phyloP scores from a whole-genome alignment of 2,888 invertebrate genomes.

The Dromius quadrimaculatus region DNA sequence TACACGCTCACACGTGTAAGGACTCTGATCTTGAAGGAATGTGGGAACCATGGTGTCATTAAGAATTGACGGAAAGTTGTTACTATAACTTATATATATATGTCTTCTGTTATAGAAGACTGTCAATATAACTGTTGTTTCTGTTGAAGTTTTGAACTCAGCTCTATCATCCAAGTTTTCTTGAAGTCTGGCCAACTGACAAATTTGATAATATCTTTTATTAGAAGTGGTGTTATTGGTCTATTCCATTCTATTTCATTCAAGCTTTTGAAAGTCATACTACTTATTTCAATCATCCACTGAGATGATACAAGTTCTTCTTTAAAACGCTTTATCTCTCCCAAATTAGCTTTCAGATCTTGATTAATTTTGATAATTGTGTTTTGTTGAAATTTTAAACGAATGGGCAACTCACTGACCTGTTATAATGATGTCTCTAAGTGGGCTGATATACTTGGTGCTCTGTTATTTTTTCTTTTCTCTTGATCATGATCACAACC shows the following conservation, averaged over 20 bases:
- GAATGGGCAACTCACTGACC: conserved; percentile 43
- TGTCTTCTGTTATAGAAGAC: conserved; percentile 52
- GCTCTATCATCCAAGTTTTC: conserved; percentile 21
- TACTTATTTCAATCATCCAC: conserved; percentile 47
- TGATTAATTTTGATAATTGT: neutral
- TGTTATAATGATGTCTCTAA: conserved; percentile 41
- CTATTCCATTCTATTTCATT: conserved; percentile 51
- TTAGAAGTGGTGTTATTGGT: conserved; percentile 45
- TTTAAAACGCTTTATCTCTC: conserved; percentile 48
- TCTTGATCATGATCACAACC: conserved; percentile 26
- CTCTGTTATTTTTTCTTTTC: conserved; percentile 33
- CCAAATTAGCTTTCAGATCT: conserved; percentile 31
- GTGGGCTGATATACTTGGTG: conserved; percentile 37
- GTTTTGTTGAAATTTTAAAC: conserved; percentile 46
- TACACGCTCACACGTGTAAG: too few relatives aligned
- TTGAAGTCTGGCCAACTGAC: conserved; percentile 2
- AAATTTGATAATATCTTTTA: conserved; percentile 52
- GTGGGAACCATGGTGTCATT: too few relatives aligned
- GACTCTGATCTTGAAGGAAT: too few relatives aligned
- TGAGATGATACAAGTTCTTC: conserved; percentile 31
- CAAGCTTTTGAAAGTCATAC: conserved; percentile 50
- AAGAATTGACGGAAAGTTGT: too few relatives aligned
- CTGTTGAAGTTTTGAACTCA: conserved; percentile 47
- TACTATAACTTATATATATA: too few relatives aligned
- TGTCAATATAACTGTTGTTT: conserved; percentile 41